phyloP scores from a whole-genome alignment of 2,797 vertebrate genomes.

The Pempheris klunzingeri region DNA sequence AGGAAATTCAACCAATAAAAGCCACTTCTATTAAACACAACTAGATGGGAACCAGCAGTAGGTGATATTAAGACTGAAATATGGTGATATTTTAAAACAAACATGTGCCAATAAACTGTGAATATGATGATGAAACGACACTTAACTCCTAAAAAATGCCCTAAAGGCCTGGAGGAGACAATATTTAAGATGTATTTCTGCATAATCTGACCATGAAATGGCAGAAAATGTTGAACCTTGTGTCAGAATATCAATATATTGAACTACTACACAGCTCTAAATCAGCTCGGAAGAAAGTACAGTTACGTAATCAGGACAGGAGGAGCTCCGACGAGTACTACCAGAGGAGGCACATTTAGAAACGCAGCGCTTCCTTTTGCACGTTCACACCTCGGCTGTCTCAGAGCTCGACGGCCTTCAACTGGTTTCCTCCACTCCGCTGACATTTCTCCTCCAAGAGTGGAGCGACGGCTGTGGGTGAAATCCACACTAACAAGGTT shows the following conservation, averaged over 20 bases:
- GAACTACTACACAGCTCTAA: not conserved
- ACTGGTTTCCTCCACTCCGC: not conserved
- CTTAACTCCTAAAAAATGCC: too few species aligned
- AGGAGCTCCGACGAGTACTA: too few species aligned
- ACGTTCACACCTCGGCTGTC: not conserved
- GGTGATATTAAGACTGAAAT: too few species aligned
- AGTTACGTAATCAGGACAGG: too few species aligned
- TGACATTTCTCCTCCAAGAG: constrained; percentile 27
- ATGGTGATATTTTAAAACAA: too few species aligned
- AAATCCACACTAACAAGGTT: not conserved
- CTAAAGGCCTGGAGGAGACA: not conserved
- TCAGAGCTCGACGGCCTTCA: not conserved
- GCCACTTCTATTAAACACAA: too few species aligned
- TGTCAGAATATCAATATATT: not conserved
- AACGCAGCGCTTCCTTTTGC: constrained; percentile 23
- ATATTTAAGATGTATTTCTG: not conserved
- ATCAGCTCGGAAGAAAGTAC: too few species aligned
- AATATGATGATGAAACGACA: too few species aligned
- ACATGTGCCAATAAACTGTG: too few species aligned
- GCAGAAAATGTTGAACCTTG: not conserved
- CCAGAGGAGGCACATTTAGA: not conserved
- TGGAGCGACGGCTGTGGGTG: not conserved
- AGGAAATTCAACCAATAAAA: too few species aligned
- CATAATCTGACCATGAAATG: not conserved
- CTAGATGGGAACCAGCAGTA: too few species aligned